A percentile compares a stretch with the other conserved stretches of the same genome.
These are phyloP conservation scores for Phragmatobia fuliginosa DNA, from an alignment of 2,888 invertebrate species.

Conservation along the genomic window DNA sequence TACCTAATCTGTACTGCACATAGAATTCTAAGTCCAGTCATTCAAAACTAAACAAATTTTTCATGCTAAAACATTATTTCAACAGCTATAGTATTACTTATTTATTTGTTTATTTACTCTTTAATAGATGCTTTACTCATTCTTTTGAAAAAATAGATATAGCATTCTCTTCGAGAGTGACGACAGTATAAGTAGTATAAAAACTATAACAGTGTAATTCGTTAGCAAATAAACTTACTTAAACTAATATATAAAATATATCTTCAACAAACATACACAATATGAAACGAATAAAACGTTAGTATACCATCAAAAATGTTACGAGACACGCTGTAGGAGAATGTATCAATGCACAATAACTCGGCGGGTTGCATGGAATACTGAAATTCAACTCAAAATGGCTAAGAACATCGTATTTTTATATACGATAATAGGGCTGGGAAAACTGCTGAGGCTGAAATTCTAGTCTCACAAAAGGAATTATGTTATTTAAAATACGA, in stretches of 20 bases:
- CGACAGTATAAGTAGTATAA: neutral
- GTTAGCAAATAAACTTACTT: neutral
- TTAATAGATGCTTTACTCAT: neutral
- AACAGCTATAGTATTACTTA: too few relatives aligned
- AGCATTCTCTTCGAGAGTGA: neutral
- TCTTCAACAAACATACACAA: neutral
- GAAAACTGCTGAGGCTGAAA: slow-evolving; percentile 3
- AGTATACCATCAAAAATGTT: slow-evolving; percentile 34
- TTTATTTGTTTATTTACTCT: too few relatives aligned
- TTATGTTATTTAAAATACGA: neutral
- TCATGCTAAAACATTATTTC: too few relatives aligned
- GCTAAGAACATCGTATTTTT: slow-evolving; percentile 47
- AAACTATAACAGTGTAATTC: neutral
- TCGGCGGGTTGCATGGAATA: slow-evolving; percentile 44
- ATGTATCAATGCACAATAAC: slow-evolving; percentile 43
- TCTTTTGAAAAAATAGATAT: neutral
- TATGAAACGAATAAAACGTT: slow-evolving; percentile 13
- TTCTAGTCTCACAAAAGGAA: too few relatives aligned
- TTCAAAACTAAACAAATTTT: too few relatives aligned
- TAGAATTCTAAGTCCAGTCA: too few relatives aligned
- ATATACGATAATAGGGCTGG: slow-evolving; percentile 33
- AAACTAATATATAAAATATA: neutral
- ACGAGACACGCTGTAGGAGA: slow-evolving; percentile 15
- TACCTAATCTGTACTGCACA: too few relatives aligned
- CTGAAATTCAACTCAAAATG: slow-evolving; percentile 49